Base-by-base conservation (phyloP, 2,797 vertebrate species). In the Argentina silus region DNA sequence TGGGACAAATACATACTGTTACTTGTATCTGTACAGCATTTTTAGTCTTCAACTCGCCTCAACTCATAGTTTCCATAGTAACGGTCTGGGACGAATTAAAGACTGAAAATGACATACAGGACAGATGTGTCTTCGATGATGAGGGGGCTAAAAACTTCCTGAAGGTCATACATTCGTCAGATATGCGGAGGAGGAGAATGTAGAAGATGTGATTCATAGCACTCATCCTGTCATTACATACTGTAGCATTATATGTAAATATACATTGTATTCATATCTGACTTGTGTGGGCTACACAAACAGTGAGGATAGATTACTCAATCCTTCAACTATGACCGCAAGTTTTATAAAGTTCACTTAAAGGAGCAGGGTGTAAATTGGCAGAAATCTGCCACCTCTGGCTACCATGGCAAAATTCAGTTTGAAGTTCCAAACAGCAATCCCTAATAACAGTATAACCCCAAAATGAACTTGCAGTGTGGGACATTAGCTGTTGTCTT, bases 91-190 rank as follows among this genome's bases (percentile, higher is more conserved):
- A 95, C 94, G 94, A 95, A 95, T 94, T 95, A 93, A 95, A 95
- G 94, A 95, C 94, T 95, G 95, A 95, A 95, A 95, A 94, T 95
- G 94, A 95, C 94, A 95, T 95, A 95, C 94, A 95, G 95, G 94
- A 92, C 81, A 93, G 92, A 83, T 45, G 72, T 10, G 1, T 55
- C 67, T 60, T 69, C 66, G 69, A 57, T 27, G 72, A 50, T 68
- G 59, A 79, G 71, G 62, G 12, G 62, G 67, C 67, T 78, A 12
- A 68, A 72, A 45, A n/a, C 23, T 69, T 65, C 61, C 74, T 60
- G 72, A 56, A 84, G 70, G 70, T 85, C 81, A 71, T 61, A 70
- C 27, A 23, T 65, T 59, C 60, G 47, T 36, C 36, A 44, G 6
- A 12, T 27, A 2, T 45, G 45, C n/a, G 10, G n/a, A 21, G 57